phyloP scores from a whole-genome alignment of 2,113 vertebrate species.

The Cololabis saira region DNA sequence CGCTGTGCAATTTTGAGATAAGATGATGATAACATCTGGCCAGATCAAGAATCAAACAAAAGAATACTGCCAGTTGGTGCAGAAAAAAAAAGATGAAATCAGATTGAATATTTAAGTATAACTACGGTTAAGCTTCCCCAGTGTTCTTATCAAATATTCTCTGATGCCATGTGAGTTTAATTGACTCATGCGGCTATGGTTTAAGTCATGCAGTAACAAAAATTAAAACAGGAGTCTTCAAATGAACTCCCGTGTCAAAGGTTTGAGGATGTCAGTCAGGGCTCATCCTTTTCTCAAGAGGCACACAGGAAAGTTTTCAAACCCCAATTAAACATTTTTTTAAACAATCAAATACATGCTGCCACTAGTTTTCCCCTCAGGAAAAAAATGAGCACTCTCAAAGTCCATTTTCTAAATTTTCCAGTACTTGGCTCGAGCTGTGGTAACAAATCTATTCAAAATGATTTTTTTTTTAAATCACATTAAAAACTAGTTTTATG shows the following conservation, averaged over 20 bases:
- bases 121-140: conserved; percentile 24
- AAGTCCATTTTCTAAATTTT: too few relatives aligned
- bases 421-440: too few relatives aligned
- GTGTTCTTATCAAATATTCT: conserved; percentile 38
- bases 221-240: conserved; percentile 23
- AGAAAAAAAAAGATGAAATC: conserved; percentile 43
- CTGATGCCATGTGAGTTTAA: conserved; percentile 49
- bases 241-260: conserved; percentile 36
- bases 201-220: conserved; percentile 11
- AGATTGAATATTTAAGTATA: conserved; percentile 48
- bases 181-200: conserved; percentile 44
- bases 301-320: neutral
- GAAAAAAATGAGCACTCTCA: too few relatives aligned
- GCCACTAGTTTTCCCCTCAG: too few relatives aligned
- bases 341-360: neutral
- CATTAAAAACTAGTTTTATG: too few relatives aligned
- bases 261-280: conserved; percentile 29
- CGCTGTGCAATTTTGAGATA: conserved; percentile 55
- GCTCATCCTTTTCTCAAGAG: conserved; percentile 5
- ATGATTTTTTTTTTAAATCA: too few relatives aligned
- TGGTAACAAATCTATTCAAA: too few relatives aligned
- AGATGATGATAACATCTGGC: conserved; percentile 61
- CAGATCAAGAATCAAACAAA: conserved; percentile 61
- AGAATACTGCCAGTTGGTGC: conserved; percentile 40
- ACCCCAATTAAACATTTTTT: neutral